Evolutionary conservation across 2,888 invertebrate genomes (phyloP).

Genomic region (Conus canariensis): DNA sequence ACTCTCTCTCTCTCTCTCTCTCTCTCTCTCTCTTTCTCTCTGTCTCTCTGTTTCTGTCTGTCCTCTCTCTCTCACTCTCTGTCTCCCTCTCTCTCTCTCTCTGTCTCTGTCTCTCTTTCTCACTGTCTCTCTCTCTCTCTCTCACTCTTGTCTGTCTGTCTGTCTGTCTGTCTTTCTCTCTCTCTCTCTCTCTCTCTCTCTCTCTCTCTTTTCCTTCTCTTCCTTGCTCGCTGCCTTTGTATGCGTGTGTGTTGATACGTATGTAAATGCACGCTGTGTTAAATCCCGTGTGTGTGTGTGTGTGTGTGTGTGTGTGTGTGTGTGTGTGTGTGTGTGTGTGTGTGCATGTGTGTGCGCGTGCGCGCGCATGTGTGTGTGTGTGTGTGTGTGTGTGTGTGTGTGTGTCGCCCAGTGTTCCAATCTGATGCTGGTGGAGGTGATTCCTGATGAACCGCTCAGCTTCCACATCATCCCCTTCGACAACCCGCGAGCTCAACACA

Average conservation of each 20-base stretch:
- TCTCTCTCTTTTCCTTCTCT: too few relatives aligned
- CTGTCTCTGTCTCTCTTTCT: neutral
- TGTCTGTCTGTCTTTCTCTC: too few relatives aligned
- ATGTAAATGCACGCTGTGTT: neutral
- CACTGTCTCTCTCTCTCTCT: neutral
- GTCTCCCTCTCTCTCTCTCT: neutral
- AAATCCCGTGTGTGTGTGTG: constrained; percentile 58
- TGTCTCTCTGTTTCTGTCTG: too few relatives aligned
- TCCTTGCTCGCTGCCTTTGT: neutral
- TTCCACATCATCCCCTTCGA: constrained; percentile 98
- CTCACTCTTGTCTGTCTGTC: too few relatives aligned
- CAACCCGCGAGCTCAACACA: constrained; percentile 94
- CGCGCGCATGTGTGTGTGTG: neutral
- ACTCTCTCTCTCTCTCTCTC: neutral
- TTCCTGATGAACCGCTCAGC: constrained; percentile 94
- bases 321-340: constrained; percentile 59
- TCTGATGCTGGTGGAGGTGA: constrained; percentile 97
- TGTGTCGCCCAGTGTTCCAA: constrained; percentile 89
- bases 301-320: neutral
- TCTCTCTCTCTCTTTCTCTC: neutral
- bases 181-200: too few relatives aligned
- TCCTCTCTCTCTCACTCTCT: neutral
- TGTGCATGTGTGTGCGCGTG: constrained; percentile 67
- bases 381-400: constrained; percentile 58
- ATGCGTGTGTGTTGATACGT: neutral